Base-by-base conservation (phyloP, 2,797 vertebrate species). In the Helarctos malayanus region DNA sequence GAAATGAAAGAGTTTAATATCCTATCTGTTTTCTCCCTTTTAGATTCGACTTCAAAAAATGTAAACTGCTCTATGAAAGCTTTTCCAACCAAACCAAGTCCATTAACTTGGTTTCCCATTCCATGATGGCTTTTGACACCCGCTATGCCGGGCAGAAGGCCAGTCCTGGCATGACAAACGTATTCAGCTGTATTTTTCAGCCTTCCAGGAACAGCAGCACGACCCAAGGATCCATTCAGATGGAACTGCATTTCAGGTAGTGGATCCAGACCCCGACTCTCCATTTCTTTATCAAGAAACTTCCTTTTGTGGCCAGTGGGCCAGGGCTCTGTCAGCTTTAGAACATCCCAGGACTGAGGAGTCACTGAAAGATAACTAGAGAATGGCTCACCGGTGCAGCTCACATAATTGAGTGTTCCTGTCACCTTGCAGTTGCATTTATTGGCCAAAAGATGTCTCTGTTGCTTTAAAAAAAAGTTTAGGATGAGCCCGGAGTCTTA, bases 41-140 rank as follows among this genome's bases (percentile, higher is more conserved):
- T 87, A 99, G 99, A 98, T 99, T 99, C 98, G 99, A 99, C 98
- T 99, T 99, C 96, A 99, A 99, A 99, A 99, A 99, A 98, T 99
- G 99, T 79, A 99, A 99, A 98, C 98, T 99, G 96, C 99, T 99
- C 73, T 99, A 99, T 98, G 99, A 99, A 98, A 99, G 99, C 98
- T 99, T 99, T 97, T 99, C 99, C 76, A 99, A 99, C 18, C 99
- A 99, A 84, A 99, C 99, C 29, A 99, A 99, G 97, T 99, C 99
- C 3, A 98, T 99, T 89, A 99, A 99, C 98, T 96, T 99, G 98
- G 99, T 99, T 78, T 99, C 99, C 85, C 99, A 99, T 98, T 99
- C 99, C 35, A 99, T 99, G 98, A 99, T 99, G 99, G 99, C 99
- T 0, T 99, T 99, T 65, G 99, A 99, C 98, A 99, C 99, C 0